A percentile compares a stretch with the other conserved stretches of the same genome.
These are phyloP conservation scores for Leuciscus idus DNA, from an alignment of 2,113 vertebrate genomes.

Conservation along the genomic window DNA sequence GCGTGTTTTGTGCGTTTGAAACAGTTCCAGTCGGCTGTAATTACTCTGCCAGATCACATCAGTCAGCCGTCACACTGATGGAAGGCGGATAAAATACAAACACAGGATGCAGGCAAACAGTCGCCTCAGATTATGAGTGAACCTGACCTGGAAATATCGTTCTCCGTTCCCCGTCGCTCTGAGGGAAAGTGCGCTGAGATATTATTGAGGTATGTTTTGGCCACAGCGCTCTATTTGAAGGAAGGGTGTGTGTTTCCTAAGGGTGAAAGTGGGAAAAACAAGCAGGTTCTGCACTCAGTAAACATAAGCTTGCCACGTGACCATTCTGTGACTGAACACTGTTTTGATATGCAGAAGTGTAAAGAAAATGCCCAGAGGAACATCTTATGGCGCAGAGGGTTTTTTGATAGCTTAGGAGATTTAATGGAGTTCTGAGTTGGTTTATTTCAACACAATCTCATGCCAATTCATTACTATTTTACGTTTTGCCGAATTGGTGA, in stretches of 20 bases:
- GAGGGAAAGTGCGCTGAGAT: not conserved
- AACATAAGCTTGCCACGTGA: not conserved
- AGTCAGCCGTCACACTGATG: not conserved
- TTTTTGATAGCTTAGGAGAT: not conserved
- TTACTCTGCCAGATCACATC: slow-evolving; percentile 40
- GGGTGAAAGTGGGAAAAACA: slow-evolving; percentile 17
- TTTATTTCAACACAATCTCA: not conserved
- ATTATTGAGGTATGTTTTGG: not conserved
- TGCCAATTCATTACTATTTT: not conserved
- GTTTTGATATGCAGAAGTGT: slow-evolving; percentile 15
- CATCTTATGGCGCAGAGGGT: not conserved
- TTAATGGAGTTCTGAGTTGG: not conserved
- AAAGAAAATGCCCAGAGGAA: not conserved
- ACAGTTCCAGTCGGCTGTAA: not conserved
- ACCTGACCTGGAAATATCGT: slow-evolving; percentile 8
- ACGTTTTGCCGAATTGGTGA: not conserved
- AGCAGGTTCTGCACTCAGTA: not conserved
- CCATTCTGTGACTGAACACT: not conserved
- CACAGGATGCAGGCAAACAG: slow-evolving; percentile 39
- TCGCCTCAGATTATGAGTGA: slow-evolving; percentile 22
- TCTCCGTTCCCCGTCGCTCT: not conserved
- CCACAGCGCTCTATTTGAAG: slow-evolving; percentile 18
- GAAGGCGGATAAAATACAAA: slow-evolving; percentile 39
- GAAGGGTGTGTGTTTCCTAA: slow-evolving; percentile 54
- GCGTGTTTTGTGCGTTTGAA: not conserved